These are phyloP conservation scores for Neosalanx taihuensis DNA, from an alignment of 2,797 vertebrate species.

Conservation along the genomic window DNA sequence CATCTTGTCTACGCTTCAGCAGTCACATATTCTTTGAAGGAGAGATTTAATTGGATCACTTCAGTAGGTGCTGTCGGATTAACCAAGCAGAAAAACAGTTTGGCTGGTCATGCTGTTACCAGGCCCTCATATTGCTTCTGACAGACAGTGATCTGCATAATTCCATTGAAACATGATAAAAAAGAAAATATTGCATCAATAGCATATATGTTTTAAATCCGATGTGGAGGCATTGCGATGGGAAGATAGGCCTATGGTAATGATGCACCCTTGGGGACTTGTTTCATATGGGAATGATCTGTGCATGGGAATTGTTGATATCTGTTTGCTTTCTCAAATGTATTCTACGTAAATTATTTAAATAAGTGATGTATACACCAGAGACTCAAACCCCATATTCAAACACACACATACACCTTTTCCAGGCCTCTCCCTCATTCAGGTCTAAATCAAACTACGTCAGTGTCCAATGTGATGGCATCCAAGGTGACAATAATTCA, in stretches of 20 bases:
- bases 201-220: slow-evolving; percentile 56
- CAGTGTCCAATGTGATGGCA: background rate
- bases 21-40: slow-evolving; percentile 74
- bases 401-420: background rate
- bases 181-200: slow-evolving; percentile 59
- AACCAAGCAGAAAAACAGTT: slow-evolving; percentile 75
- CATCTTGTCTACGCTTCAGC: slow-evolving; percentile 63
- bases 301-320: background rate
- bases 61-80: slow-evolving; percentile 78
- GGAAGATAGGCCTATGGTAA: slow-evolving; percentile 44
- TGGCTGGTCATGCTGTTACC: slow-evolving; percentile 71
- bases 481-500: background rate
- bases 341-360: background rate
- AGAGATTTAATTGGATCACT: slow-evolving; percentile 78
- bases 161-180: slow-evolving; percentile 62
- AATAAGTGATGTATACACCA: background rate
- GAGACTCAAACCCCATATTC: background rate
- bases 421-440: background rate
- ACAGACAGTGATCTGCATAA: slow-evolving; percentile 72
- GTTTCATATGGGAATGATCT: background rate
- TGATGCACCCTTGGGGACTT: background rate
- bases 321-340: background rate
- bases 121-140: slow-evolving; percentile 63
- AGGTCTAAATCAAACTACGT: background rate
- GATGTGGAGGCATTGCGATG: slow-evolving; percentile 51